A percentile compares a stretch with the other conserved stretches of the same genome.
Evolutionary conservation across 2,888 invertebrate species (phyloP).

Genomic region (Ichneumoninae sp.): DNA sequence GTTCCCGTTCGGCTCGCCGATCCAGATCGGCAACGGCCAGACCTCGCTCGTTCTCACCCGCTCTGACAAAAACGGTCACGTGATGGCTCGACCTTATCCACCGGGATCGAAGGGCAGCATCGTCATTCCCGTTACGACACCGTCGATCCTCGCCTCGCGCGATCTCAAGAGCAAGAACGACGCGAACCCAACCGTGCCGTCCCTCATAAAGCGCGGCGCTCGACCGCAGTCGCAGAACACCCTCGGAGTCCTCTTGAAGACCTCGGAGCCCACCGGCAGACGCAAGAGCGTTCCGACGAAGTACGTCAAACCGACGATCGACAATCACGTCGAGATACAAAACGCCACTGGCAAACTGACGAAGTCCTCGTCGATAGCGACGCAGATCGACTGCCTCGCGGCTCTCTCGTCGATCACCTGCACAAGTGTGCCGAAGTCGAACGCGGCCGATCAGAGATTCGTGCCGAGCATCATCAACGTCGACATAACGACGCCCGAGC

Average conservation of each 20-base stretch:
- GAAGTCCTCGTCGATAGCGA: conserved; percentile 67
- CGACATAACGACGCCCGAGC: conserved; percentile 34
- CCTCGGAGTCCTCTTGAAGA: conserved; percentile 34
- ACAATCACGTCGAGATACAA: conserved; percentile 17
- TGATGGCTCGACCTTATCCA: conserved; percentile 37
- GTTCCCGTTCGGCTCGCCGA: conserved; percentile 5
- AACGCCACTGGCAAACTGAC: conserved; percentile 33
- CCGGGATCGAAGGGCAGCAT: not conserved
- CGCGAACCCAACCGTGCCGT: not conserved
- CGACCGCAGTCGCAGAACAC: conserved; percentile 38
- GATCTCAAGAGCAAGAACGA: conserved; percentile 31
- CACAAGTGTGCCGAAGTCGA: not conserved
- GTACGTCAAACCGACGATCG: conserved; percentile 42
- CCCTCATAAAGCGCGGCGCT: conserved; percentile 21
- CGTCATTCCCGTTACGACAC: not conserved
- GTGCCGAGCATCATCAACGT: conserved; percentile 28
- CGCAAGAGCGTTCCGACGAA: conserved; percentile 67
- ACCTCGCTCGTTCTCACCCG: conserved; percentile 33
- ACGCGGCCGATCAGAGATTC: conserved; percentile 22
- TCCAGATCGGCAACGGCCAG: conserved; percentile 30
- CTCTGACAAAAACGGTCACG: conserved; percentile 46
- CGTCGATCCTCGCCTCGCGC: conserved; percentile 11
- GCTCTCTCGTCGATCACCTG: conserved; percentile 31
- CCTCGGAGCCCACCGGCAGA: conserved; percentile 46
- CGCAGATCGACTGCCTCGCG: conserved; percentile 63